phyloP scores from a whole-genome alignment of 2,888 invertebrate genomes.

The Dorcus parallelipipedus region DNA sequence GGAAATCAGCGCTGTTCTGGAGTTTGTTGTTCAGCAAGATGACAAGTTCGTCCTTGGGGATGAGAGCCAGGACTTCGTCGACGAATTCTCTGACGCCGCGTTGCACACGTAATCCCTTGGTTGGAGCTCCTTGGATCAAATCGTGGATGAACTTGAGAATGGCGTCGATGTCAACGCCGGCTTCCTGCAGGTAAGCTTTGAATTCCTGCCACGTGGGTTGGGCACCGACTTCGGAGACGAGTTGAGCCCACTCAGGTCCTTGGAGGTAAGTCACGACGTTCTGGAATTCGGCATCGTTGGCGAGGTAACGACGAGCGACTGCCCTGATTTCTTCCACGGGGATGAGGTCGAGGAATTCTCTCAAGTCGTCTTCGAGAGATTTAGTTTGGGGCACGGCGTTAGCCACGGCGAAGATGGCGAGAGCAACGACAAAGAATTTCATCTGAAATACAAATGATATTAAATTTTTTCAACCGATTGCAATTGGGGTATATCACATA shows the following conservation, averaged over 20 bases:
- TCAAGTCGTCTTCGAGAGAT: constrained; percentile 21
- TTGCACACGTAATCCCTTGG: too few species aligned
- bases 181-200: constrained; percentile 22
- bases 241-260: constrained; percentile 29
- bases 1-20: constrained; percentile 20
- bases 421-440: constrained; percentile 22
- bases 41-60: constrained; percentile 14
- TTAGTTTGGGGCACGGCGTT: constrained; percentile 16
- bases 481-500: too few species aligned
- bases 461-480: too few species aligned
- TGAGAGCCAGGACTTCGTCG: constrained; percentile 19
- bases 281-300: constrained; percentile 29
- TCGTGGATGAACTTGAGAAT: constrained; percentile 21
- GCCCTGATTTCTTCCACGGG: constrained; percentile 28
- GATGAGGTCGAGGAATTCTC: constrained; percentile 28
- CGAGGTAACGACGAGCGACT: constrained; percentile 26
- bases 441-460: constrained; percentile 10
- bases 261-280: constrained; percentile 29
- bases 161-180: constrained; percentile 27
- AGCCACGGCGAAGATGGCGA: constrained; percentile 18
- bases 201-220: constrained; percentile 24
- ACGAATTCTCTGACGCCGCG: constrained; percentile 17
- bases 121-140: constrained; percentile 18
- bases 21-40: constrained; percentile 14
- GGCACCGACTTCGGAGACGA: constrained; percentile 21